These are phyloP conservation scores for Columba janthina DNA, from an alignment of 2,113 vertebrate genomes.

Conservation along the genomic window DNA sequence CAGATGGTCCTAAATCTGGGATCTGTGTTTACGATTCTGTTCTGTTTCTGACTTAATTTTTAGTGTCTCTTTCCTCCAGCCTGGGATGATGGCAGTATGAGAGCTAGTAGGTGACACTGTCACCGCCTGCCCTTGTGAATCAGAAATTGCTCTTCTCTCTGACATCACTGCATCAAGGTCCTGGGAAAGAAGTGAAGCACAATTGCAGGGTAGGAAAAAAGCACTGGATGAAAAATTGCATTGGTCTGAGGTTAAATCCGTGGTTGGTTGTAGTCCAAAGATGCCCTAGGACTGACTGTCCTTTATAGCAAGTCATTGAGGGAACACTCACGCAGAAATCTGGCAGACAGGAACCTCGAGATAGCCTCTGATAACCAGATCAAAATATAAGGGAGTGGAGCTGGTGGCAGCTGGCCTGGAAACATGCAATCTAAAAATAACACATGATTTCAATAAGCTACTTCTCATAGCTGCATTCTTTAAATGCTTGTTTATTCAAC, in stretches of 20 bases:
- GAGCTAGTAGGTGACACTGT: neutral
- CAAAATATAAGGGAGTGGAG: neutral
- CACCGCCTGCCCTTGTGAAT: neutral
- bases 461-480: neutral
- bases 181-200: constrained; percentile 24
- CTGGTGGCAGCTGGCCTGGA: neutral
- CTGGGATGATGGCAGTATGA: neutral
- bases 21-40: neutral
- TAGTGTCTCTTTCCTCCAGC: neutral
- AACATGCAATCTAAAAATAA: neutral
- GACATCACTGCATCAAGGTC: neutral
- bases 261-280: neutral
- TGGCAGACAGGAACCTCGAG: neutral
- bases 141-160: neutral
- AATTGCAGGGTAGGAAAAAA: constrained; percentile 28
- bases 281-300: constrained; percentile 26
- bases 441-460: neutral
- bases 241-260: constrained; percentile 19
- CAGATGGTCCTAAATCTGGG: neutral
- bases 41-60: neutral
- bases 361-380: constrained; percentile 17
- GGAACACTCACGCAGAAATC: neutral
- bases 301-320: neutral
- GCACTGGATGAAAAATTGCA: neutral
- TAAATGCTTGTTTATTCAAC: neutral